Base-by-base conservation (phyloP, 2,113 vertebrate genomes). In the Pollimyrus isidori region DNA sequence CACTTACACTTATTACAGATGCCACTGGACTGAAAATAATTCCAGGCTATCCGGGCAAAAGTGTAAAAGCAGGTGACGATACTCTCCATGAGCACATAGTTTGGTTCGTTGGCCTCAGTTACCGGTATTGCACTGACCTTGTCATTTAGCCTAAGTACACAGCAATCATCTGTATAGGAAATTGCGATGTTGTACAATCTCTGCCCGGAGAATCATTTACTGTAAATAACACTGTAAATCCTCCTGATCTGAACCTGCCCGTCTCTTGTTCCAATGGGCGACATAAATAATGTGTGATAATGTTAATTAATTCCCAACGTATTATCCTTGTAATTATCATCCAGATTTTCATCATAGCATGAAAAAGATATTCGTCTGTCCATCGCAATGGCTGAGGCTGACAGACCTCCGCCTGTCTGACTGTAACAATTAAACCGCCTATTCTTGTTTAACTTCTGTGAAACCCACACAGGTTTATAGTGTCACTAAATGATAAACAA, bases 1-100 rank as follows among this genome's bases (percentile, higher is more conserved):
- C 7, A 45, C 89, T 50, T 89, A 56, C 56, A 85, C 80, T 49
- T 87, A 84, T 56, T 65, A 3, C 82, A 73, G 56, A 73, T 42
- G 26, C 53, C n/a, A 30, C 46, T 49, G 58, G 13, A 65, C 53
- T 86, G 42, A 62, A 58, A 85, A 58, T 89, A 35, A 42, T 42
- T 39, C 15, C 82, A 48, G 26, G 19, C 76, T 48, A 49, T 19
- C 58, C 4, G 46, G 45, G 6, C 48, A 86, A 50, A 1, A 13
- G 83, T 10, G 23, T 26, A 30, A 50, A 13, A 50, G 42, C 82
- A 23, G 23, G 23, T 86, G 45, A 86, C 45, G 7, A 48, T 86
- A 46, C 21, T 86, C 21, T 49, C 10, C 35, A 49, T 86, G 82
- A n/a, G 45, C 46, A 49, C 23, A 42, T 42, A 80, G 30, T 80